These are phyloP conservation scores for Nephrotoma flavescens DNA, from an alignment of 2,888 invertebrate genomes.

Conservation along the genomic window DNA sequence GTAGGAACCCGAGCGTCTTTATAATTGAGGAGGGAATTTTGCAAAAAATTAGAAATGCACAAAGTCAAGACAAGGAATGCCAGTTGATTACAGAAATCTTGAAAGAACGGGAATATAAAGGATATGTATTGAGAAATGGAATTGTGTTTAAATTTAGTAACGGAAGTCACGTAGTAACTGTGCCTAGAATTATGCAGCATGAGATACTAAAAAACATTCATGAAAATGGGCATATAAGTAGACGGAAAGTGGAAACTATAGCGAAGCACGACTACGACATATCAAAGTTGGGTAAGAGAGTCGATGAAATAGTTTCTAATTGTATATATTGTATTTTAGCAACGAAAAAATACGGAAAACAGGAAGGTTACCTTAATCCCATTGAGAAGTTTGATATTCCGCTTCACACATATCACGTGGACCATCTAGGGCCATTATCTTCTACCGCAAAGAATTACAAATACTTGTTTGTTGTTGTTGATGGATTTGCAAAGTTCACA, in stretches of 20 bases:
- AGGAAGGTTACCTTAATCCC: neutral
- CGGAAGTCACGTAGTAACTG: neutral
- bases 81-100: no score
- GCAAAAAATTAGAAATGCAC: no score
- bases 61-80: no score
- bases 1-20: no score
- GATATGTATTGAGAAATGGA: no score
- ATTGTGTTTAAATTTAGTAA: neutral
- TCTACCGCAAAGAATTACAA: neutral
- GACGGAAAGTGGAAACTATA: neutral
- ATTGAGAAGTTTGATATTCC: neutral
- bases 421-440: neutral
- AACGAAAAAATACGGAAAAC: neutral
- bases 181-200: neutral
- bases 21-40: no score
- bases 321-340: neutral
- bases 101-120: no score
- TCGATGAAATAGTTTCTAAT: neutral
- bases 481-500: no score
- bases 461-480: no score
- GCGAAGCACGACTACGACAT: neutral
- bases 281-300: neutral
- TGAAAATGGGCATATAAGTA: neutral
- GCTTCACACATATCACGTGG: neutral
- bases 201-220: neutral